Percentiles rank a stretch among this genome's conserved stretches.
Conservation (phyloP, 2,797 vertebrate genomes). For the Propithecus deckenii region DNA sequence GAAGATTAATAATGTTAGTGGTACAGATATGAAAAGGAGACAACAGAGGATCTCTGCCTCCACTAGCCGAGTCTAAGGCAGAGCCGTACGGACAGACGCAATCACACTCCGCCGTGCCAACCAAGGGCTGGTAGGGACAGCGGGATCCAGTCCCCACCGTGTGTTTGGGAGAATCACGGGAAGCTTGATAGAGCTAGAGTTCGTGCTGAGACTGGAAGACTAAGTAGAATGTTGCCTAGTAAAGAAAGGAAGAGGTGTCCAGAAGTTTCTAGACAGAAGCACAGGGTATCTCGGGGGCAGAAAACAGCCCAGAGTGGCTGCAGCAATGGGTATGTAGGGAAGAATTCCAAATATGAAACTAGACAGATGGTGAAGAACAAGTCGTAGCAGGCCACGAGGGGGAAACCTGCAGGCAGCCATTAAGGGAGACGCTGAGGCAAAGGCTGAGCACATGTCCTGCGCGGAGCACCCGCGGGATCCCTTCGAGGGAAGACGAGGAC, state of each 20-base stretch:
- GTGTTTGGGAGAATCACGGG: neutral
- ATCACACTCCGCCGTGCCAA: accelerated
- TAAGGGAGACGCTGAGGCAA: accelerated
- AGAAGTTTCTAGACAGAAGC: neutral
- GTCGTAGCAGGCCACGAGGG: neutral
- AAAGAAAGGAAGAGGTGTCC: neutral
- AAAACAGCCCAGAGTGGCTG: neutral
- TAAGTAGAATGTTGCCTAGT: neutral
- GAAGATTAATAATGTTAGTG: neutral
- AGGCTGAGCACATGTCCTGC: neutral
- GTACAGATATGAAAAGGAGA: neutral
- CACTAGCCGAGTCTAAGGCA: too few species aligned
- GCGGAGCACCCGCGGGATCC: neutral
- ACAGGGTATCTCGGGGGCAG: neutral
- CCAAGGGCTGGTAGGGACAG: too few species aligned
- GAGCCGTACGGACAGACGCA: neutral
- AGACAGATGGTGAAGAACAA: neutral
- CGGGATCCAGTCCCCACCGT: neutral
- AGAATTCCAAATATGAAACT: neutral
- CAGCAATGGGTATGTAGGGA: neutral
- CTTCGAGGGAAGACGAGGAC: neutral
- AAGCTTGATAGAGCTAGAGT: neutral
- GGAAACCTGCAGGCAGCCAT: neutral
- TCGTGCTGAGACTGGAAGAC: neutral
- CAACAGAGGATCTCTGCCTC: neutral